These are phyloP conservation scores for Cheilosia pagana DNA, from an alignment of 2,888 invertebrate species.

Conservation along the genomic window DNA sequence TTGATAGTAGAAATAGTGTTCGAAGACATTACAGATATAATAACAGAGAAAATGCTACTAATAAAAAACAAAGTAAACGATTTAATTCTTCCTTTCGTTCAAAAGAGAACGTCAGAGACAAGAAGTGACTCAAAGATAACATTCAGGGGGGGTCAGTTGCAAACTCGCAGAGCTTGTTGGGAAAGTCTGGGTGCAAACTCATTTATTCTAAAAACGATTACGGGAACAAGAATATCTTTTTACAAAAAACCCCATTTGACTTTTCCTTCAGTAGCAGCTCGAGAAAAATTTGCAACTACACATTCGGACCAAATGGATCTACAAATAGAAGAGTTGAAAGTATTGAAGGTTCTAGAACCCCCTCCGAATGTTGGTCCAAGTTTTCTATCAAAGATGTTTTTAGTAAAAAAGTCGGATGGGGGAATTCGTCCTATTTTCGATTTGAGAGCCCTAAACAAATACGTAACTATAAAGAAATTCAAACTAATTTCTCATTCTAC, in stretches of 20 bases:
- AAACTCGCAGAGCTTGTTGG: neutral
- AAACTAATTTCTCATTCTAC: slow-evolving; percentile 14
- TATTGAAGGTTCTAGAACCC: slow-evolving; percentile 2
- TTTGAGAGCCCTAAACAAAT: slow-evolving; percentile 12
- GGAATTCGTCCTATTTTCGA: slow-evolving; percentile 17
- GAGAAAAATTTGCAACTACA: slow-evolving; percentile 6
- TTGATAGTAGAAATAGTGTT: neutral
- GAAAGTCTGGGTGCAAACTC: slow-evolving; percentile 10
- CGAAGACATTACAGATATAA: slow-evolving; percentile 1
- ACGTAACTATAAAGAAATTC: slow-evolving; percentile 20
- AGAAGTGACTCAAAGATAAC: slow-evolving; percentile 3
- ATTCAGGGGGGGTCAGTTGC: slow-evolving; percentile 18
- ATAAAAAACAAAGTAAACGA: neutral
- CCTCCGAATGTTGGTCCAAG: slow-evolving; percentile 15
- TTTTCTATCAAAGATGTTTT: slow-evolving; percentile 30
- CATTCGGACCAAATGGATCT: slow-evolving; percentile 2
- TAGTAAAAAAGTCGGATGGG: slow-evolving; percentile 1
- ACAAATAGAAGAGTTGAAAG: neutral
- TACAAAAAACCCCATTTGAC: neutral
- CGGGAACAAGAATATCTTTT: slow-evolving; percentile 19
- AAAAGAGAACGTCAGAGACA: slow-evolving; percentile 1
- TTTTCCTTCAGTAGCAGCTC: slow-evolving; percentile 13
- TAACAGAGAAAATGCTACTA: neutral
- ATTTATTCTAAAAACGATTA: slow-evolving; percentile 6
- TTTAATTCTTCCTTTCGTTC: slow-evolving; percentile 27